Base-by-base conservation (phyloP, 2,797 vertebrate genomes). In the Peromyscus nudipes region DNA sequence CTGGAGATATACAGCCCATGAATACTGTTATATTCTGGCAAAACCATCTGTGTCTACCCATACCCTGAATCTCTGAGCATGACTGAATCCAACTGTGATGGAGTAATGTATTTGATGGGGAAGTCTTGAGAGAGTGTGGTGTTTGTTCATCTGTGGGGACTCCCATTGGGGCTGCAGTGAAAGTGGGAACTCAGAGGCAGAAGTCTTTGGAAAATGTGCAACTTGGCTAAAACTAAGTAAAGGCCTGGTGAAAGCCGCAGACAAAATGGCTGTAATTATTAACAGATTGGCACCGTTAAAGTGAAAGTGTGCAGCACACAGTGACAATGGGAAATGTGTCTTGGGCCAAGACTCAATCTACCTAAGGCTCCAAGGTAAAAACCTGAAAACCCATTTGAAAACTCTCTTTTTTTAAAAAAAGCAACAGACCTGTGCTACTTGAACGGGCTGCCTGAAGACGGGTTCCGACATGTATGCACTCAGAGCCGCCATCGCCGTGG, bases 391-490 rank as follows among this genome's bases (percentile, higher is more conserved):
- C 31, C 12, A 37, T 5, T 86, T 25, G 46, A 69, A 69, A 86
- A n/a, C 43, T 69, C 21, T 37, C 11, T 52, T 49, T 16, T 52
- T 49, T 16, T 27, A 34, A 69, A 37, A 11, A 83, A 27, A 25
- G 31, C 19, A 19, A 16, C 64, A n/a, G 46, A 31, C 1, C 0
- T 17, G 64, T 86, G 23, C 21, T 69, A 16, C 21, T 16, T 27
- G 46, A 86, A 27, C 0, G 2, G 21, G 46, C 4, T 86, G 64
- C 13, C 31, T 27, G 34, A 21, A 69, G 21, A 86, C 69, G 69
- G 46, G 12, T 16, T n/a, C 7, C 1, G 0, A 31, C 64, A 67
- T 27, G 19, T 9, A 4, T 4, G 6, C 43, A 25, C n/a, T 25
- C 17, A 85, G 34, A 69, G 13, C 62, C 12, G 5, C 19, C n/a